Percentiles rank a stretch among this genome's conserved stretches.
phyloP scores from a whole-genome alignment of 2,113 vertebrate genomes.

The Cranoglanis bouderius region DNA sequence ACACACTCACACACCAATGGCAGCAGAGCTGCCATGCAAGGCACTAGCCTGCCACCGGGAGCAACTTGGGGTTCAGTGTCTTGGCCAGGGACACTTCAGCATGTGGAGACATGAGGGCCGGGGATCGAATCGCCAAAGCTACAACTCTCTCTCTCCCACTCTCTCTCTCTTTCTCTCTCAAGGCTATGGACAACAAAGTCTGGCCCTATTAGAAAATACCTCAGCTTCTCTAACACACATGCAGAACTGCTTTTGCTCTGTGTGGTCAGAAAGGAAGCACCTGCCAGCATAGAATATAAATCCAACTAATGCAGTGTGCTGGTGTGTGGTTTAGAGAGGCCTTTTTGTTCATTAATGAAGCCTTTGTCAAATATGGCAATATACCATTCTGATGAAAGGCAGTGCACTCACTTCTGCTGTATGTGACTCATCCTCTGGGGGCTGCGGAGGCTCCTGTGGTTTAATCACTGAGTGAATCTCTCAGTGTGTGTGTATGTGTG shows the following conservation, averaged over 20 bases:
- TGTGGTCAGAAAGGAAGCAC: constrained; percentile 4
- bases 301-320: constrained; percentile 37
- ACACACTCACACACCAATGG: no score
- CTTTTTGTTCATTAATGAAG: constrained; percentile 52
- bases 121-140: no score
- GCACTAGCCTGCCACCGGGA: no score
- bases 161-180: neutral
- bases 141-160: neutral
- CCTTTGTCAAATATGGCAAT: constrained; percentile 52
- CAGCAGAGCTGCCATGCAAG: no score
- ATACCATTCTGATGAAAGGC: constrained; percentile 54
- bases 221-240: neutral
- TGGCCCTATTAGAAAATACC: neutral
- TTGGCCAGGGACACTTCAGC: no score
- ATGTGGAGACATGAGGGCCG: no score
- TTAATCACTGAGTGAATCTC: constrained; percentile 44
- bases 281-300: constrained; percentile 5
- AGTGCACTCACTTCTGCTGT: constrained; percentile 58
- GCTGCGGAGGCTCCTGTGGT: constrained; percentile 38
- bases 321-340: constrained; percentile 15
- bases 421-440: constrained; percentile 59
- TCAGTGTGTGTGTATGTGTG: constrained; percentile 22
- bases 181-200: neutral
- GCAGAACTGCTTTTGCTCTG: neutral
- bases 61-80: no score